Base-by-base conservation (phyloP, 2,797 vertebrate genomes). In the Fistularia commersonii region DNA sequence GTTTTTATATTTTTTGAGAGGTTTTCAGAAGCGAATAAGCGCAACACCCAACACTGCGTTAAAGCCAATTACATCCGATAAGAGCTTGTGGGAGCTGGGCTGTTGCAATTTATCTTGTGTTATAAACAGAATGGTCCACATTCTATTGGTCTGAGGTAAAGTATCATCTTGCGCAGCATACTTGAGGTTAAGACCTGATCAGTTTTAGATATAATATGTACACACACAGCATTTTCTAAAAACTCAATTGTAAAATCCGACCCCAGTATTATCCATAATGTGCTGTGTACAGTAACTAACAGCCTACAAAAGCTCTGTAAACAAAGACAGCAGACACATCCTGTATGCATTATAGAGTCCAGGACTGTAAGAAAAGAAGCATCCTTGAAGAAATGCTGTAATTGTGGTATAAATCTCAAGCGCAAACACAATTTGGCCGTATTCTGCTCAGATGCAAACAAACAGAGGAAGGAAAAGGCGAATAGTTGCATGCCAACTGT, bases 291-390 rank as follows among this genome's bases (percentile, higher is more conserved):
- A 63, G 50, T 51, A 61, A 56, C 59, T 74, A 72, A 73, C 59
- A 70, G 60, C 54, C 41, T 61, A 64, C 52, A 67, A 51, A 76
- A 23, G 23, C 23, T 72, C 44, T 65, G 74, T 71, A 72, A 70
- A 78, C 70, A 63, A 43, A 76, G 69, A 69, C 58, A 76, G 69
- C 69, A 83, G 72, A 80, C 71, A 61, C 57, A 71, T 76, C 69
- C 72, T 81, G 72, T 76, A 61, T 78, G 74, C 60, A 55, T 80
- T 69, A 71, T 6, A 55, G 64, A 64, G 50, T 61, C 71, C 64
- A 68, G 66, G 76, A 79, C 76, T 80, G 74, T 69, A 64, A 61
- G 46, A 41, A 32, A 48, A 58, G 57, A 54, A 80, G 61, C 48
- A 39, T 65, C 55, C 15, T 7, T 8, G 41, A 40, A 69, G 11